Evolutionary conservation across 2,113 vertebrate species (phyloP), one percentile per base, ranked within the genome.

Genomic region (Pelusios castaneus): DNA sequence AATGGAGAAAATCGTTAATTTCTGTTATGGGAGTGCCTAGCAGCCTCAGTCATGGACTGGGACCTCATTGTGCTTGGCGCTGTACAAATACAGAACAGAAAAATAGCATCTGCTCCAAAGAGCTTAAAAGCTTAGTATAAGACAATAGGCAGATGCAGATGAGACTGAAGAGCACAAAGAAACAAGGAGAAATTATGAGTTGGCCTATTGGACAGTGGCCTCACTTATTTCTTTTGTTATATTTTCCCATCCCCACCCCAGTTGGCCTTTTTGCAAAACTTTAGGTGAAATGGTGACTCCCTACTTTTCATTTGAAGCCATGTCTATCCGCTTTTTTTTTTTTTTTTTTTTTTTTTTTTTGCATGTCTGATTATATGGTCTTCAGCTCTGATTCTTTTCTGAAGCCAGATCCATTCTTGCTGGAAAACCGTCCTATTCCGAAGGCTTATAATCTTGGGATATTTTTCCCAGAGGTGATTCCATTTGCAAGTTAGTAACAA

Each of bases 1-100:
- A 84, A 82, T 93, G 94, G 60, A 89, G 90, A 89, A 93, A 85
- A 89, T 81, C 88, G 76, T 58, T 80, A 78, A 51, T 22, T 51
- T 93, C 31, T 85, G 51, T 1, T 0, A 12, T 76, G 73, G 17
- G 88, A 80, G 41, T 55, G 52, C 52, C 51, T 89, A 3, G 27
- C 90, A 95, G 17, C 17, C 82, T 29, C 82, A 4, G 25, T 95
- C 70, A 84, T 90, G 29, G 58, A 60, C 58, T 11, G 29, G 5
- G 60, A 75, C 51, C 86, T 1, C 29, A 24, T 87, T 82, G 12
- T 94, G 76, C 82, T 95, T 70, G 88, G 67, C 87, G 80, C 82
- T 90, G 76, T 87, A 52, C 55, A 84, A 70, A 91, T 19, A 4
- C 29, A 58, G 51, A 58, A 89, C 82, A 94, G 17, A 89, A 92